These are phyloP conservation scores for Tenualosa ilisha DNA, from an alignment of 2,797 vertebrate species.

Conservation along the genomic window DNA sequence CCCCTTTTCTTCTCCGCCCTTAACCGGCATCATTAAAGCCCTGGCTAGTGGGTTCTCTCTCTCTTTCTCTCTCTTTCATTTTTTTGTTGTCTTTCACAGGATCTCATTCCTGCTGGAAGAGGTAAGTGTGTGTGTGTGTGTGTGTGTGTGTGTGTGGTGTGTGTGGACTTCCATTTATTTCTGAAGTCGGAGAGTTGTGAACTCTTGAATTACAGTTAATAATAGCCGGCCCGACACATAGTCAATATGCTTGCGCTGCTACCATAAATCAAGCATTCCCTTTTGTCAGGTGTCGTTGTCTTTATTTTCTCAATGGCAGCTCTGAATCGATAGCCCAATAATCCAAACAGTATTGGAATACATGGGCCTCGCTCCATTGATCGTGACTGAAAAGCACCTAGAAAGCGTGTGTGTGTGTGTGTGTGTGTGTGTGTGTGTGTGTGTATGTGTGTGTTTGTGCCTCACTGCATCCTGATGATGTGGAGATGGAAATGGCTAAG, in stretches of 20 bases:
- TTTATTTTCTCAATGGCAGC: constrained; percentile 40
- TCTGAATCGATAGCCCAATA: constrained; percentile 49
- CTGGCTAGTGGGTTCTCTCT: neutral
- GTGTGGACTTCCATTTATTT: constrained; percentile 30
- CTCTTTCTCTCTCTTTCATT: neutral
- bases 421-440: constrained; percentile 1
- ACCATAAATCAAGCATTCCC: constrained; percentile 47
- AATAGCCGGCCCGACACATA: constrained; percentile 38
- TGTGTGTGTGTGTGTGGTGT: constrained; percentile 14
- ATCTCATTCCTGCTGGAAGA: neutral
- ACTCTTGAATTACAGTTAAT: constrained; percentile 48
- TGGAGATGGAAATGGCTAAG: constrained; percentile 13
- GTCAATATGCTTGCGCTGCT: constrained; percentile 51
- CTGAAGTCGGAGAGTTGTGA: constrained; percentile 33
- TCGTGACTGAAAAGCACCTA: constrained; percentile 47
- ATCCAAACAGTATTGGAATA: constrained; percentile 46
- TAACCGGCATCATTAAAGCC: constrained; percentile 39
- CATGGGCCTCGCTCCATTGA: constrained; percentile 40
- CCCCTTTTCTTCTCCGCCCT: constrained; percentile 23
- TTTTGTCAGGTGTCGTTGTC: constrained; percentile 49
- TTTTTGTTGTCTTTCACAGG: neutral
- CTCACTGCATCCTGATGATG: neutral
- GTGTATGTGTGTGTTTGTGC: neutral
- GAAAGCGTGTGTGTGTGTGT: neutral
- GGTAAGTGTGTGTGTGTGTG: constrained; percentile 9